phyloP scores from a whole-genome alignment of 2,888 invertebrate genomes.

The Prosopocoilus inquinatus region DNA sequence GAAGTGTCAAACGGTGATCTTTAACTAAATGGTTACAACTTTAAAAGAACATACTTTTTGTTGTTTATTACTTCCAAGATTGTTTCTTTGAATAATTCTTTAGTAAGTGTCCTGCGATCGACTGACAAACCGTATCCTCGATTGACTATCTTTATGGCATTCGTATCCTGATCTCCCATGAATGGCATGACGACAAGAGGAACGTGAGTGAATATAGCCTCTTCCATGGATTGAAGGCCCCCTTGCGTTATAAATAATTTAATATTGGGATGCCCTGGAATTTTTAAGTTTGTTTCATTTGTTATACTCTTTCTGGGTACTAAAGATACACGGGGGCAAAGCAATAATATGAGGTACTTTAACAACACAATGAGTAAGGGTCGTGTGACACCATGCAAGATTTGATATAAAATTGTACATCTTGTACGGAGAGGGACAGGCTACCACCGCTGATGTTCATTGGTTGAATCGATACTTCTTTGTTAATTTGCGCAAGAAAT shows the following conservation, averaged over 20 bases:
- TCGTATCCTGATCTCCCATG: constrained; percentile 40
- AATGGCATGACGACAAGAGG: constrained; percentile 50
- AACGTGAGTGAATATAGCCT: constrained; percentile 47
- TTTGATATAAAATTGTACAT: too few species aligned
- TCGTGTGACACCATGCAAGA: too few species aligned
- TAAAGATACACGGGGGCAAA: too few species aligned
- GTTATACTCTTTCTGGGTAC: too few species aligned
- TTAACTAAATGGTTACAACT: too few species aligned
- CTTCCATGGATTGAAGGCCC: constrained; percentile 51
- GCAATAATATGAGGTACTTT: too few species aligned
- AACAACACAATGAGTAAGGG: too few species aligned
- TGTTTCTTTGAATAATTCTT: constrained; percentile 14
- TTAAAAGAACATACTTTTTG: constrained; percentile 16
- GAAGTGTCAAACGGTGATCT: too few species aligned
- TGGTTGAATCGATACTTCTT: too few species aligned
- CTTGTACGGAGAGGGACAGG: too few species aligned
- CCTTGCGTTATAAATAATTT: constrained; percentile 53
- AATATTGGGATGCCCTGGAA: constrained; percentile 47
- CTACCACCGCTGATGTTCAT: too few species aligned
- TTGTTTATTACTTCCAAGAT: constrained; percentile 26
- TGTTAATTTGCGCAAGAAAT: too few species aligned
- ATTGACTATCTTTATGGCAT: constrained; percentile 18
- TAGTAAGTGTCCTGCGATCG: constrained; percentile 13
- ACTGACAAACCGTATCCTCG: constrained; percentile 18
- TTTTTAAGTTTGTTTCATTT: not conserved